Base-by-base conservation (phyloP, 92 coral and sea anemone species). In the Palythoa caribaeorum region DNA sequence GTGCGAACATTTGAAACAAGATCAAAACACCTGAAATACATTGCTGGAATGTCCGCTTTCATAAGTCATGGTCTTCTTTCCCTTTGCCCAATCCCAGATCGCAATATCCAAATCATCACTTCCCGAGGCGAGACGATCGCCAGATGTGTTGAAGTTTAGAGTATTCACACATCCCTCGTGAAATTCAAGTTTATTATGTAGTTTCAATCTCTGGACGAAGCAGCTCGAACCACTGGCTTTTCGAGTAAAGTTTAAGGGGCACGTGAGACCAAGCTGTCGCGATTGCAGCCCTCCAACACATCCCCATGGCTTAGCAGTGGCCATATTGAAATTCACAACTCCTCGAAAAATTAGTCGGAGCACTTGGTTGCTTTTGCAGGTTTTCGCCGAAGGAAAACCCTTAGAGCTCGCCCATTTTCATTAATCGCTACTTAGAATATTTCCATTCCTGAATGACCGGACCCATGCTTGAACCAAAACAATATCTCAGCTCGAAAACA, bases 101-200 rank as follows among this genome's bases (percentile, higher is more conserved):
- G 91, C 98, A 84, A 97, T 91, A 77, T 94, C 98, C 50, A 97
- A 72, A 68, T 97, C 99, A 62, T 97, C 99, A 55, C 99, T 97
- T 39, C 98, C 99, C 63, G 99, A 97, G 55, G 96, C 99, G 62
- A 97, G 74, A 16, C 91, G 90, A 55, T 97, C 98, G 12, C 99
- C 99, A 38, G 99, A 89, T 83, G 59, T 78, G 88, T 91, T 97
- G 79, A 95, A 97, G 90, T 97, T 93, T 39, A 97, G 83, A 12
- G 99, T 97, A 80, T 97, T 97, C 90, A 97, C 99, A 90, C 99
- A 97, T 10, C 99, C 99, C 39, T 91, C 93, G 47, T 97, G 99
- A 74, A 89, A 90, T 15, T 79, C 95, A 0, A 97, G 95, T 39
- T 94, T 94, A 55, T 93, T 87, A 69, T 92, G 94, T 4, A 95